Evolutionary conservation across 2,113 vertebrate species (phyloP).

Genomic region (Garra rufa): DNA sequence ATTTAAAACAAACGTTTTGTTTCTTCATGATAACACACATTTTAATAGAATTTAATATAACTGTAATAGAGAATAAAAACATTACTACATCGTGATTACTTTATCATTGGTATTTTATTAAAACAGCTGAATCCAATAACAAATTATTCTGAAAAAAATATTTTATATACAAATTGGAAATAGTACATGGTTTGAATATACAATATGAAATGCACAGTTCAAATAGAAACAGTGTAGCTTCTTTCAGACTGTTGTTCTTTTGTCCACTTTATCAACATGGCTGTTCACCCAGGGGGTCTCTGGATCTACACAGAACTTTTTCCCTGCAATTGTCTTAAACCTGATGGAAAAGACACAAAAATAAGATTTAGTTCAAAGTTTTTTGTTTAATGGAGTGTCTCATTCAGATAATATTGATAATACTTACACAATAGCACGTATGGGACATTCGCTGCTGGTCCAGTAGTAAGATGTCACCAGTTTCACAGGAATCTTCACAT

Average conservation of each 20-base stretch:
- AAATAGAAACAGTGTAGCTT: neutral
- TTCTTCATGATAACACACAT: too few relatives aligned
- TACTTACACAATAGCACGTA: constrained; percentile 41
- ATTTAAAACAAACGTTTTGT: too few relatives aligned
- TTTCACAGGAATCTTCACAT: neutral
- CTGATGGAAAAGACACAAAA: neutral
- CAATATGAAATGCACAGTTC: neutral
- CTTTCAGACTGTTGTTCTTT: neutral
- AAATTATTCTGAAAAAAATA: neutral
- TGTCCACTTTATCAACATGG: neutral
- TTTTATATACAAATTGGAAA: neutral
- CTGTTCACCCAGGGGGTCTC: neutral
- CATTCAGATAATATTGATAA: neutral
- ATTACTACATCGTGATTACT: neutral
- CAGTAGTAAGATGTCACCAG: constrained; percentile 4
- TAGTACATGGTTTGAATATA: neutral
- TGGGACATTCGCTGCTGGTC: neutral
- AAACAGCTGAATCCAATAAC: neutral
- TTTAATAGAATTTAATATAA: too few relatives aligned
- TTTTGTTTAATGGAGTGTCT: neutral
- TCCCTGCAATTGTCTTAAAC: neutral
- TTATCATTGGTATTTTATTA: neutral
- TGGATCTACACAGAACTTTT: neutral
- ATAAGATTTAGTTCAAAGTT: neutral
- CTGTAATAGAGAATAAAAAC: neutral